Base-by-base conservation (phyloP, 2,797 vertebrate genomes). In the Cyclopterus lumpus region DNA sequence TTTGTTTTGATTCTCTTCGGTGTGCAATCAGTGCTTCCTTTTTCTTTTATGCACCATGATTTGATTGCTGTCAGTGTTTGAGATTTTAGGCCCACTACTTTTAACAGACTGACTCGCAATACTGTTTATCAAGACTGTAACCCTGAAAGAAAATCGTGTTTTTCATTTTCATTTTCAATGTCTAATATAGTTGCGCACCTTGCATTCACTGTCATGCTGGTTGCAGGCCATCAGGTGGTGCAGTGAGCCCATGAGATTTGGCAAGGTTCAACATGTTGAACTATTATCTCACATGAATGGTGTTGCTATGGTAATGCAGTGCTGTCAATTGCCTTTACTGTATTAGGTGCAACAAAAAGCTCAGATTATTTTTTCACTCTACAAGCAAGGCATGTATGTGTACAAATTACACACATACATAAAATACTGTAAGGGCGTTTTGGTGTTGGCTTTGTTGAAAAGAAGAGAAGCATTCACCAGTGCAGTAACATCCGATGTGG, bases 291-390 rank as follows among this genome's bases (percentile, higher is more conserved):
- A 62, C 82, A 81, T 87, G 66, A 77, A 80, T 83, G 71, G 67
- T 87, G 91, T 93, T 93, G 90, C 93, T 81, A 93, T 93, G 92
- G 91, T 71, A 83, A 92, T 87, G 24, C 66, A 54, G 66, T 28
- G 75, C 85, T 83, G 74, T 87, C 82, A 83, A 51, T 84, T 79
- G 26, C 53, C 71, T 81, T 78, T 62, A 79, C 71, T 81, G 64
- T 80, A 65, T 86, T 73, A 64, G n/a, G 48, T 26, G 26, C 77
- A 72, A 67, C 16, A 53, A 20, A 76, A 76, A 71, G 55, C 73
- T 71, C 44, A 10, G 53, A 67, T 83, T 75, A 75, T 71, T 81
- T 30, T 72, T 5, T 53, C 54, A 46, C 46, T 48, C 26, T 58
- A 18, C 67, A 84, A 74, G 51, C 36, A 14, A 54, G 32, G 1